Base-by-base conservation (phyloP, 2,888 invertebrate species). In the Tetragonisca angustula region DNA sequence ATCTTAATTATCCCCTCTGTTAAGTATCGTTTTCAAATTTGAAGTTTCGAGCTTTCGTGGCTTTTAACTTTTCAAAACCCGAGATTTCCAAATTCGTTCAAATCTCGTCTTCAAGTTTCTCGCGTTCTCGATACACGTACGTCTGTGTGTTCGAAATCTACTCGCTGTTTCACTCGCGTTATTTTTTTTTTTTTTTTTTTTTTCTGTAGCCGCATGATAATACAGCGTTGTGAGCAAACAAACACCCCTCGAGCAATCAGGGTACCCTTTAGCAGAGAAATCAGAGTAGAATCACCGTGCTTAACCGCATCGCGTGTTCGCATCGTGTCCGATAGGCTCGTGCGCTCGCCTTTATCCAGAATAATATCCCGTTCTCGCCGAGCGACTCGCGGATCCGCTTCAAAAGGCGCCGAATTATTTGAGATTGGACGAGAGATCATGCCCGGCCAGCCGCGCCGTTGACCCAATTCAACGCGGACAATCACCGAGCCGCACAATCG, bases 391-490 rank as follows among this genome's bases (percentile, higher is more conserved):
- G 54, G 36, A 54, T 52, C 15, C 65, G n/a, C 27, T 24, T 52
- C 27, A 68, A 79, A 61, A 75, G 27, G 62, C 43, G n/a, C 2
- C 68, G 62, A 62, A 49, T 27, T 13, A 54, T 56, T 43, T 54
- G 19, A 43, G 43, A 27, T 24, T 43, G 32, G 59, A 79, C 62
- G 69, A 73, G 50, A 69, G 56, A 21, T 36, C 61, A 71, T 49
- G 49, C 19, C 32, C 15, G 54, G 49, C 21, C n/a, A 9, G 36
- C 24, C 4, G 43, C 75, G 43, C 5, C 64, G 76, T 27, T 81
- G 83, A 81, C 83, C 83, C 67, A 77, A 81, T 76, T 83, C 36
- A 32, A 49, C 73, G 19, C 73, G 83, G 83, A 70, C 72, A 73
- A 84, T 74, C 62, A 75, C 56, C 56, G 19, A 67, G 59, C 77